Evolutionary conservation across 1,140 invertebrate genomes (phyloP).

Genomic region (Saccostrea cuccullata): DNA sequence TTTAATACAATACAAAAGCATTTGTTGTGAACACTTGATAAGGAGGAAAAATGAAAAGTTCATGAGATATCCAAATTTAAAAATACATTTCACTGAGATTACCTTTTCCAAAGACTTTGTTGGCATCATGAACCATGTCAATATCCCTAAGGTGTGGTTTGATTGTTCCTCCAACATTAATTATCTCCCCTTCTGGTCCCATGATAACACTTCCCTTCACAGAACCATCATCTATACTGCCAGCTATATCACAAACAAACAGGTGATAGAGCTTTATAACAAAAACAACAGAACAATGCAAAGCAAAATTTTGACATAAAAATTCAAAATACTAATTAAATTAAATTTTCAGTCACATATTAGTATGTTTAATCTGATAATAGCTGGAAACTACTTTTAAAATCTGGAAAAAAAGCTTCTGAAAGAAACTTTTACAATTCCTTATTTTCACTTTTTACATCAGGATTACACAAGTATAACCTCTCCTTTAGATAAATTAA

Average conservation of each 20-base stretch:
- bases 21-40: too few relatives aligned
- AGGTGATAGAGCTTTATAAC: neutral
- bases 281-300: neutral
- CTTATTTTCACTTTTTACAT: too few relatives aligned
- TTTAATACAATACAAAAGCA: too few relatives aligned
- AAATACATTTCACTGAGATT: neutral
- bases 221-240: slow-evolving; percentile 65
- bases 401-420: too few relatives aligned
- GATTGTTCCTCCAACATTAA: slow-evolving; percentile 72
- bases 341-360: too few relatives aligned
- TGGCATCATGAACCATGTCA: slow-evolving; percentile 61
- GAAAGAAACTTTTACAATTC: too few relatives aligned
- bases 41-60: neutral
- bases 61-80: neutral
- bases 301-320: neutral
- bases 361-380: too few relatives aligned
- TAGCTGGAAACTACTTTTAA: too few relatives aligned
- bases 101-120: slow-evolving; percentile 51
- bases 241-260: slow-evolving; percentile 53
- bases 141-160: slow-evolving; percentile 54
- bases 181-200: slow-evolving; percentile 73
- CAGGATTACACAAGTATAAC: too few relatives aligned
- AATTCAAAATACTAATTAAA: too few relatives aligned
- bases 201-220: slow-evolving; percentile 72
- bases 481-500: too few relatives aligned